Conservation (phyloP, 1,140 invertebrate genomes). For the Cataglyphis hispanica region DNA sequence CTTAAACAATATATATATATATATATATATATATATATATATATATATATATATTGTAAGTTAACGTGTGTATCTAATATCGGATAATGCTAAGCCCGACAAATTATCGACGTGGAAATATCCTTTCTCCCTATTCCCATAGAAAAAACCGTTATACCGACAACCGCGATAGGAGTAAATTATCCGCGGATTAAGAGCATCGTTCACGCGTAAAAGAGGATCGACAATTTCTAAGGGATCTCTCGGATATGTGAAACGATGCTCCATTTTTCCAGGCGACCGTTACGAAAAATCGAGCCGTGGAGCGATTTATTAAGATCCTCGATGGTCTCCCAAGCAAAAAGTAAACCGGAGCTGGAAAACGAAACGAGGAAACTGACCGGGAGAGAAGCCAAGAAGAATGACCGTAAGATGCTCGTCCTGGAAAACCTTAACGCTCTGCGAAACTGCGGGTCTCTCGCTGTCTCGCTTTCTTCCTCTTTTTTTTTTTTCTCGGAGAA, state of each 20-base stretch:
- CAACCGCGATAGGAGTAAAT: conserved; percentile 53
- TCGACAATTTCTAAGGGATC: conserved; percentile 59
- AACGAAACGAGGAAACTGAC: background rate
- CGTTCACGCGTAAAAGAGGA: background rate
- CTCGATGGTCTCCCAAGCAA: conserved; percentile 40
- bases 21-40: conserved; percentile 14
- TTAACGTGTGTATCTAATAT: background rate
- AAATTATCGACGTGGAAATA: background rate
- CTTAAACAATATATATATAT: background rate
- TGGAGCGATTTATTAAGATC: conserved; percentile 70
- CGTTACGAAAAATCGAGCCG: conserved; percentile 28
- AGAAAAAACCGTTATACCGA: conserved; percentile 23
- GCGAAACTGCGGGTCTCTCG: background rate
- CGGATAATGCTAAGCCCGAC: background rate
- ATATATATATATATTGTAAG: background rate
- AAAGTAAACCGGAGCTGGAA: conserved; percentile 47
- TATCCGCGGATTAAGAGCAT: conserved; percentile 65
- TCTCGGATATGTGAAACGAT: conserved; percentile 30
- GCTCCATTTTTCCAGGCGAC: conserved; percentile 58
- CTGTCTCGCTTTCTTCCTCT: background rate
- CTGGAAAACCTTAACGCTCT: conserved; percentile 48
- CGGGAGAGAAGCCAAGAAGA: conserved; percentile 25
- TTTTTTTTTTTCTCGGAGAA: background rate
- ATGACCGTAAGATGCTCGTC: conserved; percentile 51
- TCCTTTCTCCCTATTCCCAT: background rate